A percentile compares a stretch with the other conserved stretches of the same genome.
phyloP scores from a whole-genome alignment of 2,888 invertebrate species.

The Idaea aversata region DNA sequence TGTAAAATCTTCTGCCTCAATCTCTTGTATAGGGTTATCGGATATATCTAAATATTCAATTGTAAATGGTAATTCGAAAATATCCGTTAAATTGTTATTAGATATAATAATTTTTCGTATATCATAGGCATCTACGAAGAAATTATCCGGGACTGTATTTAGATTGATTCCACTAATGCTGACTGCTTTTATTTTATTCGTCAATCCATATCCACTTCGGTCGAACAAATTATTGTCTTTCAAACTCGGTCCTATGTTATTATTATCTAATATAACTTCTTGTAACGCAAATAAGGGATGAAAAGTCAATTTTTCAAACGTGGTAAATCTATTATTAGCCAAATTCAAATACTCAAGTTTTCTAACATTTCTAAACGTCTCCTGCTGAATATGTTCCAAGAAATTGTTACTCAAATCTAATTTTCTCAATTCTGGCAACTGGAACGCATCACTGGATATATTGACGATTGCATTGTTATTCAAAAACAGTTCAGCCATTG shows the following conservation, averaged over 20 bases:
- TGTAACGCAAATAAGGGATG: constrained; percentile 59
- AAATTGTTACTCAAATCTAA: constrained; percentile 68
- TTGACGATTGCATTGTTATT: constrained; percentile 53
- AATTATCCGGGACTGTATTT: constrained; percentile 55
- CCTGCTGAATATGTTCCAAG: constrained; percentile 55
- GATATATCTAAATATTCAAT: constrained; percentile 82
- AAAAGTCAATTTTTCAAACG: constrained; percentile 59
- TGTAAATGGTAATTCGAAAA: constrained; percentile 80
- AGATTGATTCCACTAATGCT: constrained; percentile 58
- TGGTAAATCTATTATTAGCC: constrained; percentile 63
- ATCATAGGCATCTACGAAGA: constrained; percentile 67
- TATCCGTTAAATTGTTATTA: constrained; percentile 74
- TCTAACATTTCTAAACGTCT: constrained; percentile 57
- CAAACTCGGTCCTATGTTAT: constrained; percentile 59
- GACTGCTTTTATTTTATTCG: constrained; percentile 52
- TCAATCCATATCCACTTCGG: constrained; percentile 59
- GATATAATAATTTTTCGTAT: constrained; percentile 68
- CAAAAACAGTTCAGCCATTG: constrained; percentile 48
- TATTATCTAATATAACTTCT: constrained; percentile 67
- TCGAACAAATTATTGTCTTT: constrained; percentile 57
- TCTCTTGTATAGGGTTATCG: constrained; percentile 75
- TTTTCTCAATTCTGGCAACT: constrained; percentile 52
- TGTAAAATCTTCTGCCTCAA: constrained; percentile 71
- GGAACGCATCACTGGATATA: constrained; percentile 49
- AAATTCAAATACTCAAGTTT: constrained; percentile 67